A percentile compares a stretch with the other conserved stretches of the same genome.
Conservation (phyloP, 64 coral and sea anemone species). For the Montipora capricornis region DNA sequence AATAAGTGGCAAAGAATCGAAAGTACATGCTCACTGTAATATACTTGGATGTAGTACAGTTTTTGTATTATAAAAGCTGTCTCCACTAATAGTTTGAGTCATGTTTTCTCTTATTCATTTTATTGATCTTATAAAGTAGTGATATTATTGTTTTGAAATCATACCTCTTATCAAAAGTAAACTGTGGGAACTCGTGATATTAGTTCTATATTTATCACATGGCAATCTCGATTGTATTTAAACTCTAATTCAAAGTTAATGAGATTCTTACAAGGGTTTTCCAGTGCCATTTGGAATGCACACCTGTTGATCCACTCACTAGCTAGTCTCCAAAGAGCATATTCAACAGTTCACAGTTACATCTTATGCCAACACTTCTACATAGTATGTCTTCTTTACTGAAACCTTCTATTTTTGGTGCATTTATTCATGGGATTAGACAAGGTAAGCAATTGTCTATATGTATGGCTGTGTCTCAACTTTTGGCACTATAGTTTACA, state of each 20-base stretch:
- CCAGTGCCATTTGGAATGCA: neutral
- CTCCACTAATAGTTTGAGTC: no score
- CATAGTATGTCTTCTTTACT: neutral
- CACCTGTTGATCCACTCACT: slow-evolving; percentile 10
- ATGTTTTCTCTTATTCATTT: no score
- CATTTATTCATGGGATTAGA: neutral
- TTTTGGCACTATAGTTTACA: neutral
- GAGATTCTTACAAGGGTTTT: slow-evolving; percentile 13
- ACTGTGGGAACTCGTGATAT: neutral
- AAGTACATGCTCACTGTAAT: no score
- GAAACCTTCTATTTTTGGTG: slow-evolving; percentile 6
- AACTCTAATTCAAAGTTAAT: slow-evolving; percentile 1
- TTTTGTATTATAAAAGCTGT: no score
- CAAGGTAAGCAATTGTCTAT: neutral
- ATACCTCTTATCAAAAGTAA: neutral
- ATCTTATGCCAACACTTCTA: neutral
- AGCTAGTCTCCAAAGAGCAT: neutral
- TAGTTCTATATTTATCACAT: neutral
- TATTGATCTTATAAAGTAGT: neutral
- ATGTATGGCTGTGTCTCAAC: neutral
- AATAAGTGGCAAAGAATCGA: no score
- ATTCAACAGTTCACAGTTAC: neutral
- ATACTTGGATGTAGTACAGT: no score
- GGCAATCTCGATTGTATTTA: neutral
- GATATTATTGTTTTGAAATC: neutral